These are phyloP conservation scores for Drosophila pseudoobscura DNA, from an alignment of 1,140 invertebrate species.

Conservation along the genomic window DNA sequence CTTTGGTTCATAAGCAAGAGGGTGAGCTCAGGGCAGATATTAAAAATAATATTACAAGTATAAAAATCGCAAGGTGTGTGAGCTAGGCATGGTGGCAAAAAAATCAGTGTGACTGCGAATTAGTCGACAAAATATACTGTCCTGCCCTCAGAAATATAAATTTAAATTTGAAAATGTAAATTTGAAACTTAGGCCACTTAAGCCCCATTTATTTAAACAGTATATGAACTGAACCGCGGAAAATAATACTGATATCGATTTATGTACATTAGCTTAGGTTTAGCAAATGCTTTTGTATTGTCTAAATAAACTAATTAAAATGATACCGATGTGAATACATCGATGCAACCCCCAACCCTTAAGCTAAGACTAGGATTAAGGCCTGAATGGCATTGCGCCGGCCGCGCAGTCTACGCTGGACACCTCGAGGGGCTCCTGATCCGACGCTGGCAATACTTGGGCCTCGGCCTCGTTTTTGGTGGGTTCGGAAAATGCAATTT, in stretches of 20 bases:
- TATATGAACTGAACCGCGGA: too few relatives aligned
- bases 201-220: too few relatives aligned
- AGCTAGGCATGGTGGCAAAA: too few relatives aligned
- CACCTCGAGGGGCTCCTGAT: conserved; percentile 23
- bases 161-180: too few relatives aligned
- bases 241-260: conserved; percentile 29
- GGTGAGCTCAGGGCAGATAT: too few relatives aligned
- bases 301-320: conserved; percentile 63
- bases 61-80: too few relatives aligned
- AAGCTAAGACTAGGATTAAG: conserved; percentile 44
- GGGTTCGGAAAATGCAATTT: conserved; percentile 88
- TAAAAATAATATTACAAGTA: too few relatives aligned
- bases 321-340: conserved; percentile 31
- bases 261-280: conserved; percentile 40
- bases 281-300: conserved; percentile 66
- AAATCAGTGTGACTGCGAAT: too few relatives aligned
- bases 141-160: too few relatives aligned
- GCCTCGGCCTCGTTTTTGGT: conserved; percentile 9
- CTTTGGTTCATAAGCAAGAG: too few relatives aligned
- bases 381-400: conserved; percentile 12
- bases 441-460: background rate
- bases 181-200: too few relatives aligned
- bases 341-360: conserved; percentile 46
- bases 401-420: conserved; percentile 31
- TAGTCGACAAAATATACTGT: too few relatives aligned